Evolutionary conservation across 2,113 vertebrate species (phyloP), one percentile per base, ranked within the genome.

Genomic region (Tauraco erythrolophus): DNA sequence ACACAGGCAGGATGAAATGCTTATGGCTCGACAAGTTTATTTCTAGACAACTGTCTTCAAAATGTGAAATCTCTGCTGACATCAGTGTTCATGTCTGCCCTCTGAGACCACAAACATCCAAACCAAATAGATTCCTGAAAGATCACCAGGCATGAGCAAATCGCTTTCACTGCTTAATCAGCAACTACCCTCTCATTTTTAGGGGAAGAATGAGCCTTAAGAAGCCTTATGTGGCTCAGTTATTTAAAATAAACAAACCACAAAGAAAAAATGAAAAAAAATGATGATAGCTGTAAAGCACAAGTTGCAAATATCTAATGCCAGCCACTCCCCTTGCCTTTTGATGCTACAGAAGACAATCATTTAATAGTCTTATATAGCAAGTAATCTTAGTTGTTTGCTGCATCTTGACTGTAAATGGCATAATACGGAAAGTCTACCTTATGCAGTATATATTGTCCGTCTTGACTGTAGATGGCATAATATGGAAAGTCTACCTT

Each of bases 51-150:
- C 30, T 9, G 39, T 51, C 57, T 87, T 71, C 60, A 86, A 86
- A 96, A 92, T 35, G 28, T 72, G 57, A 91, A 53, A 53, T 50
- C 28, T 74, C 62, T 93, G 89, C 78, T 94, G 94, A 86, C 68
- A 81, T 48, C 56, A 84, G 65, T 41, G 45, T 6, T 62, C 18
- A 15, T 11, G 33, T 81, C 91, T 89, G 43, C 43, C 53, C 82
- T 88, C 68, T 72, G 89, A 72, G 61, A 91, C 94, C 95, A 95
- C 96, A 95, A 82, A 75, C 53, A 84, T 78, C 48, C 77, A 89
- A 84, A 89, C 89, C 89, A 92, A 71, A 31, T 5, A 71, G 69
- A 94, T 64, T 92, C 77, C 61, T 94, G 65, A 84, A 89, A 79
- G 56, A 84, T 50, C 48, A 95, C 12, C 17, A 84, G 28, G 11